These are phyloP conservation scores for Hycleus cichorii DNA, from an alignment of 1,140 invertebrate species.

Conservation along the genomic window DNA sequence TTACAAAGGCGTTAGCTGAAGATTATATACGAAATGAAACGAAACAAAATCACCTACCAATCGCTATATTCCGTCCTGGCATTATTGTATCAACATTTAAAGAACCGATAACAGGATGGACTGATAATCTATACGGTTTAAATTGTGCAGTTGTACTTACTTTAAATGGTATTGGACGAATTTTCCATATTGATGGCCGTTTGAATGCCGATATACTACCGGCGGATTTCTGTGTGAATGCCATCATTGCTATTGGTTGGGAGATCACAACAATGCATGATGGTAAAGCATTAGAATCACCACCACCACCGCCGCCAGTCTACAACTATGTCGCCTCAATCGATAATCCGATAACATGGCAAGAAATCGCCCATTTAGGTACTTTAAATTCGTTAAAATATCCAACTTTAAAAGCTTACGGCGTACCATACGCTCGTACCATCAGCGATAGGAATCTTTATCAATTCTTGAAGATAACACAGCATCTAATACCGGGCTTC, in stretches of 20 bases:
- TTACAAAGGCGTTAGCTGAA: constrained; percentile 1
- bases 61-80: constrained; percentile 1
- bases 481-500: too few species aligned
- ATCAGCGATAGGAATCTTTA: constrained; percentile 31
- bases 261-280: too few species aligned
- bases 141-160: too few species aligned
- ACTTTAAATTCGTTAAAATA: constrained; percentile 41
- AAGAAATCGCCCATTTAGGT: constrained; percentile 47
- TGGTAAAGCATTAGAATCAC: too few species aligned
- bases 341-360: constrained; percentile 60
- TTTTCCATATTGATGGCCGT: too few species aligned
- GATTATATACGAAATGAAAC: not conserved
- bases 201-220: too few species aligned
- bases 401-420: constrained; percentile 48
- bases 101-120: constrained; percentile 7
- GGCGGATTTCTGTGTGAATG: too few species aligned
- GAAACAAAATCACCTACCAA: not conserved
- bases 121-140: constrained; percentile 1
- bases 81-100: not conserved
- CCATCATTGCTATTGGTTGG: too few species aligned
- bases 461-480: too few species aligned
- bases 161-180: too few species aligned
- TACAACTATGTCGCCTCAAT: constrained; percentile 62
- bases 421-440: constrained; percentile 48
- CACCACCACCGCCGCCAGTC: constrained; percentile 39